Percentiles rank a stretch among this genome's conserved stretches.
phyloP scores from a whole-genome alignment of 2,797 vertebrate species.

The Hydrophis major region DNA sequence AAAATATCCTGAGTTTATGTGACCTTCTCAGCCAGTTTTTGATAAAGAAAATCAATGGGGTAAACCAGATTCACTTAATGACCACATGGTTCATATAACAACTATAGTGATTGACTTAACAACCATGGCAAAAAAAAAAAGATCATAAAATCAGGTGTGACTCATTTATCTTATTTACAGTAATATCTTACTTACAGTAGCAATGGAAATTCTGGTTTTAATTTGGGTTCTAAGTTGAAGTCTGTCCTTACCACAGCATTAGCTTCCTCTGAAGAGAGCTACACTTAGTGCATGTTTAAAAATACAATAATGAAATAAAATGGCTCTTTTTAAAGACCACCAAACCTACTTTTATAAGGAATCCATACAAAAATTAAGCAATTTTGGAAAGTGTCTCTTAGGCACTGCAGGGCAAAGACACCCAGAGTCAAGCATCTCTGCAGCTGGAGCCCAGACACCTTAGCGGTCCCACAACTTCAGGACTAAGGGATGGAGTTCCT shows the following conservation, averaged over 20 bases:
- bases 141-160: too few relatives aligned
- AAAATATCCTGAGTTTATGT: background rate
- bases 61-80: background rate
- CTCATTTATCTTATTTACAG: too few relatives aligned
- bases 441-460: background rate
- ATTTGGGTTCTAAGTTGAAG: background rate
- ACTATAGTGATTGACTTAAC: background rate
- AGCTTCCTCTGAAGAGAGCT: background rate
- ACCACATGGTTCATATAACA: background rate
- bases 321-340: background rate
- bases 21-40: too few relatives aligned
- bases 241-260: background rate
- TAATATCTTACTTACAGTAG: too few relatives aligned
- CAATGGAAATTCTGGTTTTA: too few relatives aligned
- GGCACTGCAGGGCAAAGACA: background rate
- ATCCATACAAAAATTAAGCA: background rate
- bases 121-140: background rate
- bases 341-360: background rate
- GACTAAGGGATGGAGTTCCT: background rate
- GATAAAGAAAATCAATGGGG: too few relatives aligned
- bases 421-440: background rate
- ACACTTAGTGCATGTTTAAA: background rate
- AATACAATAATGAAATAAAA: background rate
- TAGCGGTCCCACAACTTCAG: background rate
- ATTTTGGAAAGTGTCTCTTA: background rate